Base-by-base conservation (phyloP, 2,113 vertebrate species). In the Engystomops pustulosus region DNA sequence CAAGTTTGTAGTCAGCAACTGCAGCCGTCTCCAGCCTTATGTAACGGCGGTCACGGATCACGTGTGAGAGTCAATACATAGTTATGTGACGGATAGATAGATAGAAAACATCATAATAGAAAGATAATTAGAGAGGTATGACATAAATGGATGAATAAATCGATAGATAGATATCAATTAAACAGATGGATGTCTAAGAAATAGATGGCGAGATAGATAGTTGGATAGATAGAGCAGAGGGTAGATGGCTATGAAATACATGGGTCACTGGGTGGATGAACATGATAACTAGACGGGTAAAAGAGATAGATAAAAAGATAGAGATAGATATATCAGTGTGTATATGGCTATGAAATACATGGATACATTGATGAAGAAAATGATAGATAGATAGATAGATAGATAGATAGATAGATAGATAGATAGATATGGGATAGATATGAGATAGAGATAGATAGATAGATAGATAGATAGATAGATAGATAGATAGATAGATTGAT, bases 1-100 rank as follows among this genome's bases (percentile, higher is more conserved):
- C 58, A 80, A 67, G 60, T 80, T 18, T 80, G 78, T 17, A 79
- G 32, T 77, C 34, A 55, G 74, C 10, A 79, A 44, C 25, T 67
- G 58, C 55, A 79, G 58, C 77, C 4, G 30, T 23, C 11, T 51
- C 3, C 51, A 11, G 1, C 62, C 27, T 69, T 80, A 80, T 69
- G 30, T 80, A 80, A 69, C 62, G 12, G 60, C 15, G 12, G 6
- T 4, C 3, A 14, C 17, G 8, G 41, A 18, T 34, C 30, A 12
- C 36, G 51, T n/a, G 79, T 23, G 15, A 49, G 20, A n/a, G 20
- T 79, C 18, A 14, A 65, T 58, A 55, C 49, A 34, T 25, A 25
- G 55, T 11, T 58, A 58, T 7, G 25, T 58, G 55, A 58, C 25
- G 25, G 55, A 58, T 45, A 45, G 44, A 45, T 45, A 45, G 44